phyloP scores from a whole-genome alignment of 2,888 invertebrate species.

The Microplitis manilae region DNA sequence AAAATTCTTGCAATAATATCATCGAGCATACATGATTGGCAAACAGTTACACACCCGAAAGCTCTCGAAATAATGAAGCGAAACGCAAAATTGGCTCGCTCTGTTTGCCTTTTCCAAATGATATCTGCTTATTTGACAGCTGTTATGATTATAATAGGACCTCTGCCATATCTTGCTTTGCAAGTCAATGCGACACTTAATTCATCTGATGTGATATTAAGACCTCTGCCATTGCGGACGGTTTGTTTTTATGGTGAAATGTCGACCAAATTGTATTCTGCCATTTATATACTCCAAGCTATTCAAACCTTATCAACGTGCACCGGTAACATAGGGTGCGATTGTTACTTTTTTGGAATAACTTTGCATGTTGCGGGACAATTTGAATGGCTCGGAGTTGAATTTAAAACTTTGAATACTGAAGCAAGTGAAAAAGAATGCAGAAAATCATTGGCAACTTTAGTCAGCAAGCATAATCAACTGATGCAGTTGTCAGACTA shows the following conservation, averaged over 20 bases:
- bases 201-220: background rate
- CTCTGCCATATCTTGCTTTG: background rate
- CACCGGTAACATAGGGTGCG: slow-evolving; percentile 39
- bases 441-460: slow-evolving; percentile 11
- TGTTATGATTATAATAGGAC: slow-evolving; percentile 25
- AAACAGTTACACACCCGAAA: background rate
- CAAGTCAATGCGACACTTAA: background rate
- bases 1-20: slow-evolving; percentile 32
- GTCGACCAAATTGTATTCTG: slow-evolving; percentile 21
- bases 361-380: slow-evolving; percentile 45
- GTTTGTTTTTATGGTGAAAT: slow-evolving; percentile 35
- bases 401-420: slow-evolving; percentile 32
- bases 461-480: slow-evolving; percentile 39
- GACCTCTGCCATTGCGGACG: slow-evolving; percentile 38
- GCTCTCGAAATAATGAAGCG: slow-evolving; percentile 31
- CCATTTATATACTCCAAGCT: slow-evolving; percentile 40
- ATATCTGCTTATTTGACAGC: slow-evolving; percentile 22
- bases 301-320: slow-evolving; percentile 33
- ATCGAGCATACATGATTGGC: slow-evolving; percentile 43
- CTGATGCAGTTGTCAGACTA: slow-evolving; percentile 38
- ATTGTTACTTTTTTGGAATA: slow-evolving; percentile 43
- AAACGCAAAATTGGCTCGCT: slow-evolving; percentile 38
- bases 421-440: slow-evolving; percentile 6
- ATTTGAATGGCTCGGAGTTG: slow-evolving; percentile 27
- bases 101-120: slow-evolving; percentile 39